Conservation (phyloP, 2,888 invertebrate species). For the Lymantria monacha region DNA sequence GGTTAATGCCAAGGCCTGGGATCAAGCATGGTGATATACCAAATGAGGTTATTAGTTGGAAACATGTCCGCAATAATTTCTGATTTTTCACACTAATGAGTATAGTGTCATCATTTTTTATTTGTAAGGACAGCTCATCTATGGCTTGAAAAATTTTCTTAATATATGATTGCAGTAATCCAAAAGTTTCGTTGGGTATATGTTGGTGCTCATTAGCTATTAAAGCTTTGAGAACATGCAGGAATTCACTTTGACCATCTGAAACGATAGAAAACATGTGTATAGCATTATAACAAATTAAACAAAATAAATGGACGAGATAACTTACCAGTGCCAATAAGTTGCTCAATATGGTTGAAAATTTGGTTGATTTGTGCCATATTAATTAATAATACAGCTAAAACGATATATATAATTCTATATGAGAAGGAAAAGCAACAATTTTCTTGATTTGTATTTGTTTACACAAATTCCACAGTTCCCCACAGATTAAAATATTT, state of each 20-base stretch:
- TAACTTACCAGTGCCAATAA: slow-evolving; percentile 2
- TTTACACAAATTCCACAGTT: no score
- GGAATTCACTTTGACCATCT: slow-evolving; percentile 54
- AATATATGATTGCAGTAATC: slow-evolving; percentile 63
- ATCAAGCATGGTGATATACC: slow-evolving; percentile 86
- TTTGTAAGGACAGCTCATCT: slow-evolving; percentile 51
- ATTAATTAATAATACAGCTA: neutral
- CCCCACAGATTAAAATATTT: no score
- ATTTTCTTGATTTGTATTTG: no score
- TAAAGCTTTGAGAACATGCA: slow-evolving; percentile 26
- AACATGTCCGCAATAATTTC: slow-evolving; percentile 82
- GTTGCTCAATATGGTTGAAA: slow-evolving; percentile 5
- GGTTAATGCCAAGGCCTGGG: slow-evolving; percentile 84
- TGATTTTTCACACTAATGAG: slow-evolving; percentile 86
- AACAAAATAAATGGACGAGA: neutral
- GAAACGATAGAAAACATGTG: slow-evolving; percentile 29
- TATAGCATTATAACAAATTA: neutral
- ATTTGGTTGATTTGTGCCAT: slow-evolving; percentile 6
- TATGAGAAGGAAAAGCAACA: no score
- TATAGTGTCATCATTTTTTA: slow-evolving; percentile 53
- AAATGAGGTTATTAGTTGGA: slow-evolving; percentile 84
- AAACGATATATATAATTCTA: neutral
- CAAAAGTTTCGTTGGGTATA: slow-evolving; percentile 28
- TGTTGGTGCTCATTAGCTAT: slow-evolving; percentile 16
- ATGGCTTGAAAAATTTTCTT: slow-evolving; percentile 66